Base-by-base conservation (phyloP, 2,888 invertebrate species). In the Diarsia dahlii region DNA sequence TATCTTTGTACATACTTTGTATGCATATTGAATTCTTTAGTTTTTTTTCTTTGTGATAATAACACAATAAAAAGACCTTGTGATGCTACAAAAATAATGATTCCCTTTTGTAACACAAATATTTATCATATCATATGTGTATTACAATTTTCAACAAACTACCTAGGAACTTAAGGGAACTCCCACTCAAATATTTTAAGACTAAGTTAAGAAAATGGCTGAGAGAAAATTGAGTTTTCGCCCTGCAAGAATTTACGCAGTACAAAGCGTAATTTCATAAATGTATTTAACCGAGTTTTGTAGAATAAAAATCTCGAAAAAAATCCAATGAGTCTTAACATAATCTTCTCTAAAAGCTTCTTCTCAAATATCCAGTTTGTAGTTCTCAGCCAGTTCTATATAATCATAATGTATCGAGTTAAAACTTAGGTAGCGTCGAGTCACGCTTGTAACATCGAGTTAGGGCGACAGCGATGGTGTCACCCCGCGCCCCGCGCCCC, bases 401-500 rank as follows among this genome's bases (percentile, higher is more conserved):
- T 80, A 80, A 77, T 80, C 56, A 86, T 68, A 80, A 84, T 76
- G 62, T 86, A 84, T 86, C 65, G 74, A 75, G 80, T 85, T 85
- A 80, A 87, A 87, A 85, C 78, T 86, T 84, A 73, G 66, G 63
- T 68, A 23, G 74, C 52, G 69, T 63, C 64, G 67, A 70, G 54
- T 75, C 77, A 71, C 68, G 79, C 50, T 65, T 75, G 75, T 88
- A 89, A 90, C 81, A 72, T 76, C 74, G 77, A 91, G 84, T 90
- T 89, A 90, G 81, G 84, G 48, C 67, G 87, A 88, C 89, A 85
- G 76, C 73, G 71, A 90, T 85, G 85, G 86, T 80, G 60, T 72
- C 71, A 56, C 74, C 39, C 68, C 73, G 9, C 39, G 73, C 18
- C 39, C 45, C 62, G 39, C 8, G 39, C 39, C 8, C 8, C 39